Percentiles rank a stretch among this genome's conserved stretches.
These are phyloP conservation scores for Calliphora vicina DNA, from an alignment of 1,140 invertebrate species.

Conservation along the genomic window DNA sequence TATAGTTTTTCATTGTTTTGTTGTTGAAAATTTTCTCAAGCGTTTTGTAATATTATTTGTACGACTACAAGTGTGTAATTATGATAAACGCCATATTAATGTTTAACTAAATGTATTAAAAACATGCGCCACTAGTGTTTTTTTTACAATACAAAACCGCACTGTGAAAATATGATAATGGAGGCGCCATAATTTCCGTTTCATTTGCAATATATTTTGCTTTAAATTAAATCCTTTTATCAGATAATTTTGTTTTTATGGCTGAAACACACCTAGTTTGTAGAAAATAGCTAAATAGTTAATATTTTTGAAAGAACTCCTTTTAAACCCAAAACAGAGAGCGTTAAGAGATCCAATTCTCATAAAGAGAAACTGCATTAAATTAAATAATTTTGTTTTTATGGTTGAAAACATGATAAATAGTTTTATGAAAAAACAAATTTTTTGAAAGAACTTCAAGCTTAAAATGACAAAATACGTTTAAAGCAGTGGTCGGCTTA, in stretches of 20 bases:
- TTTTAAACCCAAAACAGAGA: no score
- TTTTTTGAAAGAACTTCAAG: no score
- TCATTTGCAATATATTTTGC: not conserved
- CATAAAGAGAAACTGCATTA: no score
- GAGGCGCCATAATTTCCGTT: constrained; percentile 27
- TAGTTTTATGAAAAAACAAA: no score
- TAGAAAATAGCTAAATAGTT: not conserved
- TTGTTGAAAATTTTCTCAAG: not conserved
- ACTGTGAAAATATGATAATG: not conserved
- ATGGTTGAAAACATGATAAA: no score
- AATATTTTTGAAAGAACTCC: no score
- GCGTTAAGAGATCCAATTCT: no score
- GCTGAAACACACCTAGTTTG: not conserved
- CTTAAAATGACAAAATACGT: no score
- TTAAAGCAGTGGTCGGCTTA: no score
- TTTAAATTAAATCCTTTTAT: not conserved
- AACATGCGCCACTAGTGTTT: not conserved
- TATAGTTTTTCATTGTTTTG: not conserved
- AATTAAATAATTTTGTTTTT: no score
- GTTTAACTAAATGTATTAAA: not conserved
- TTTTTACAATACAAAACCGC: constrained; percentile 1
- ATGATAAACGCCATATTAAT: constrained; percentile 32
- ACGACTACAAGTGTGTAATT: not conserved
- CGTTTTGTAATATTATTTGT: not conserved
- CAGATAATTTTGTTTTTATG: not conserved